Evolutionary conservation across 1,140 invertebrate genomes (phyloP), one percentile per base, ranked within the genome.

Genomic region (Danaus plexippus): DNA sequence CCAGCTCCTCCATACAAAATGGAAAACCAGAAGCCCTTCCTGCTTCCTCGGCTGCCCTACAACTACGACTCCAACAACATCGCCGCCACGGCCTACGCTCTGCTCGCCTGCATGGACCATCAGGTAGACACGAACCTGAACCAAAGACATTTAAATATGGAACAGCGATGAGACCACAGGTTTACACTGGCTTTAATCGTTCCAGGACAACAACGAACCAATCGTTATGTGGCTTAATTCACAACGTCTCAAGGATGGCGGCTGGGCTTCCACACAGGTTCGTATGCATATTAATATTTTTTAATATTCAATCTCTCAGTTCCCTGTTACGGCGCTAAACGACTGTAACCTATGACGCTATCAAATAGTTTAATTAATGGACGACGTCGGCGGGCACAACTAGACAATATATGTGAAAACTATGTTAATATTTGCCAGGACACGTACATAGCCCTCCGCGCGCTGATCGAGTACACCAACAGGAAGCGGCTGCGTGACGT

Each of bases 211-310:
- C 59, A 89, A 92, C 52, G 94, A 96, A 59, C 90, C 92, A 9
- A 97, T 98, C 72, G 96, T 98, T 15, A 92, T 93, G 71, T 99
- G 97, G 97, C 85, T 99, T 7, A 97, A 97, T 79, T 90, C 94
- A 0, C 97, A 98, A 75, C 89, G 97, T 49, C 88, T 98, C 0
- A 93, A 93, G n/a, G 94, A 98, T 70, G 95, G 95, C 43, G 97
- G 96, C 0, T 98, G 97, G 96, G 95, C 96, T 0, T 97, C 96
- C 0, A 97, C 97, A 5, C 95, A 97, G 86, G 92, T 91, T 66
- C 43, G 54, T 61, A 46, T 9, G 9, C n/a, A 47, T 48, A 2
- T 12, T 22, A 42, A 9, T 22, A 47, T n/a, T 53, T 10, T 32
- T 0, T 15, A 9, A 22, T 47, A 10, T 40, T 13, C 43, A 15